Base-by-base conservation (phyloP, 1,140 invertebrate genomes). In the Stegodyphus mimosarum region DNA sequence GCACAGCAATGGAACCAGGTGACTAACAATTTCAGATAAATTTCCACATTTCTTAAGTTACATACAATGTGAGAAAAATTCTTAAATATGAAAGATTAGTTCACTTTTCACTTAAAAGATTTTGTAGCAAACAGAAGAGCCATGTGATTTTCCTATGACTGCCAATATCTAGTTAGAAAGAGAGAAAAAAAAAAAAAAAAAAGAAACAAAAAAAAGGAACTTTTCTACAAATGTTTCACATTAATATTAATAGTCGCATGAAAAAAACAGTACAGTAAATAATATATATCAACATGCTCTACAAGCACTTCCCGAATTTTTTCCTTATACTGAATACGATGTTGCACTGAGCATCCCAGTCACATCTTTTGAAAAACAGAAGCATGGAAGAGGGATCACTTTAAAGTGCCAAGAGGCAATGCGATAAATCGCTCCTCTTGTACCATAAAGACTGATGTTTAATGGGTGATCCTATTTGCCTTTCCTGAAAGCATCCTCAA, bases 401-500 rank as follows among this genome's bases (percentile, higher is more conserved):
- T 74, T 83, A 74, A 83, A 75, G 72, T 83, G 71, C 72, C 72
- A 63, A 83, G 80, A 83, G 71, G 78, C 67, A 48, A 51, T 71
- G 49, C 64, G 66, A 80, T 74, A 49, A 74, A 17, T 83, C 72
- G 70, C 72, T 75, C 81, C 81, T 83, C 79, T 67, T 53, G 79
- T 33, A 74, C 79, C 70, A 67, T 73, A 74, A 83, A 83, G 79
- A 83, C 71, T 55, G 33, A 33, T 33, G 33, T 60, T n/a, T 9
- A 83, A 49, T 15, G 13, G 60, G 48, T 53, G 51, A 13, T 85
- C 64, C 69, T 85, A 85, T 76, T 85, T 85, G 66, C 86, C 86
- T 87, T 87, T 87, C 72, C 81, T 87, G 64, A 87, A 85, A 71
- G 85, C 55, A 87, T 88, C 88, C 72, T 88, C 88, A 69, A 88